These are phyloP conservation scores for Aphrophora alni DNA, from an alignment of 2,888 invertebrate genomes.

Conservation along the genomic window DNA sequence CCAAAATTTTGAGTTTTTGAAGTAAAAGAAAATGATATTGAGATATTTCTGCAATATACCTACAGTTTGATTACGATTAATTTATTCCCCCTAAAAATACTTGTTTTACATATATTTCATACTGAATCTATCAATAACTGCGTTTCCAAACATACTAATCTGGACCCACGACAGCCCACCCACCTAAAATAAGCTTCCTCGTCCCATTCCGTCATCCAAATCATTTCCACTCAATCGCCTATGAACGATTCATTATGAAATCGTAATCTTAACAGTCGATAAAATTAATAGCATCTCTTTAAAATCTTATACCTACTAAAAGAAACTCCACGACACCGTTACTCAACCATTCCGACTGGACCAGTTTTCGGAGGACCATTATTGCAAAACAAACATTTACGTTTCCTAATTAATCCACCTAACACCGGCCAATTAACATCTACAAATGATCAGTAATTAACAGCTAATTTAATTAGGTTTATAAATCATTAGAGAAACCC, in stretches of 20 bases:
- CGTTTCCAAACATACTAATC: too few species aligned
- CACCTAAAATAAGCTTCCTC: too few species aligned
- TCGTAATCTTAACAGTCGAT: neutral
- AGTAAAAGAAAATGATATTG: too few species aligned
- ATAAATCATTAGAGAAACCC: neutral
- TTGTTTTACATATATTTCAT: too few species aligned
- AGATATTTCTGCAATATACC: too few species aligned
- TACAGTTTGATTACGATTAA: too few species aligned
- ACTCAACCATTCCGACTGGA: neutral
- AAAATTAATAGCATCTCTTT: neutral
- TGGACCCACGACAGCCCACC: too few species aligned
- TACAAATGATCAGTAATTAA: neutral
- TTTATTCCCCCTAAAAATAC: too few species aligned
- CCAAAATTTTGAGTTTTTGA: too few species aligned
- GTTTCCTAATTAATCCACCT: neutral
- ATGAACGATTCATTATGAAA: neutral
- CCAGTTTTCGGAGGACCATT: neutral
- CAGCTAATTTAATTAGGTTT: neutral
- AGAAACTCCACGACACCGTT: neutral
- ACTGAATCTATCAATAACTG: too few species aligned
- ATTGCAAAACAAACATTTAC: slow-evolving; percentile 2
- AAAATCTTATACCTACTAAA: neutral
- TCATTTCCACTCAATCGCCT: too few species aligned
- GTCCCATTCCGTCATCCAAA: too few species aligned
- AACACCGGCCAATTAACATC: neutral